Evolutionary conservation across 2,797 vertebrate genomes (phyloP).

Genomic region (Lepidocolaptes lacrymiger): DNA sequence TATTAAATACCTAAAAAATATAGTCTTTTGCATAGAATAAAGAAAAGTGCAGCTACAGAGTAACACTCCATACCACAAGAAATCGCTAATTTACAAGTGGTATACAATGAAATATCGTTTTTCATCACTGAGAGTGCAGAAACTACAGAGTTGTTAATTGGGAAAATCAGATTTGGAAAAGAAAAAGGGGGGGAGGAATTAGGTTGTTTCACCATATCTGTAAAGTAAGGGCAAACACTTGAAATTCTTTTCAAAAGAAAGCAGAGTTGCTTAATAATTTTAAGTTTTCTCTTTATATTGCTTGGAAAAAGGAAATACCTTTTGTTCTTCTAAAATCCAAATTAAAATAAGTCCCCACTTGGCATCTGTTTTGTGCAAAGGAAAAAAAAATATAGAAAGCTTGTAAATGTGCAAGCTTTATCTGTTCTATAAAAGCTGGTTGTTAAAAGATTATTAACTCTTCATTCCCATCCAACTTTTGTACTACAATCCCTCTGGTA

Average conservation of each 20-base stretch:
- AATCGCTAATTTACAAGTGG: not conserved
- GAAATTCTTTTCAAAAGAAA: not conserved
- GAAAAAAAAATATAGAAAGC: not conserved
- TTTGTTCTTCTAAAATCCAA: slow-evolving; percentile 23
- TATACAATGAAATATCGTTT: not conserved
- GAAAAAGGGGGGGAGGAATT: not conserved
- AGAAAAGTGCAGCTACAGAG: slow-evolving; percentile 50
- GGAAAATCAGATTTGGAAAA: not conserved
- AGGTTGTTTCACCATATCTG: not conserved
- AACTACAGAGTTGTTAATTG: not conserved
- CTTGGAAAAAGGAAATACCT: not conserved
- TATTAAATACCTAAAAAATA: slow-evolving; percentile 50
- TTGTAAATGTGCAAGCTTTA: not conserved
- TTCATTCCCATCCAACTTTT: not conserved
- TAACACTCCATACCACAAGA: slow-evolving; percentile 13
- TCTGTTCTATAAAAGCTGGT: not conserved
- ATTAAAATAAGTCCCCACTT: not conserved
- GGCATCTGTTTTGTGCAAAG: not conserved
- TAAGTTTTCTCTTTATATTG: not conserved
- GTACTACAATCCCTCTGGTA: not conserved
- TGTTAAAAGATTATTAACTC: not conserved
- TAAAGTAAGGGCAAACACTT: not conserved
- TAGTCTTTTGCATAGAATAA: slow-evolving; percentile 61
- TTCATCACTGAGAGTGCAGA: not conserved
- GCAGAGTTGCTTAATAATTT: not conserved